These are phyloP conservation scores for Penaeus monodon DNA, from an alignment of 2,888 invertebrate species.

Conservation along the genomic window DNA sequence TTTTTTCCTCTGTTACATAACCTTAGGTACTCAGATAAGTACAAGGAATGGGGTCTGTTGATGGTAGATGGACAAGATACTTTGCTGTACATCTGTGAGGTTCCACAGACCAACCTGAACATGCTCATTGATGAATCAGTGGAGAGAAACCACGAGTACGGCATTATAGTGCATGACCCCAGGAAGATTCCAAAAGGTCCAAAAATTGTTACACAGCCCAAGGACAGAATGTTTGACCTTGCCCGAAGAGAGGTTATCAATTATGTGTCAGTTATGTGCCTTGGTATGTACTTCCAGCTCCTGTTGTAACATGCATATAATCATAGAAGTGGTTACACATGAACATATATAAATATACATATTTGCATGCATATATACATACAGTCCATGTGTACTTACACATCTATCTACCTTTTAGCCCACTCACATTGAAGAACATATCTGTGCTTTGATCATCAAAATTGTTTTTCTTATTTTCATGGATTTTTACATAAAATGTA, in stretches of 20 bases:
- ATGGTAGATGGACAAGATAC: constrained; percentile 83
- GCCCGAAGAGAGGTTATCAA: constrained; percentile 79
- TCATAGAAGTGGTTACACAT: background rate
- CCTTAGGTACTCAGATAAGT: constrained; percentile 69
- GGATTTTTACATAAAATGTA: background rate
- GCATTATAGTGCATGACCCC: constrained; percentile 84
- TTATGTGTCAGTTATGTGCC: constrained; percentile 79
- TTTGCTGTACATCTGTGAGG: constrained; percentile 87
- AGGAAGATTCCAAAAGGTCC: constrained; percentile 88
- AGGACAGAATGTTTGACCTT: constrained; percentile 85
- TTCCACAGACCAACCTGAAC: constrained; percentile 75
- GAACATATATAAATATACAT: too few relatives aligned
- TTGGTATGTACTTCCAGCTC: constrained; percentile 66
- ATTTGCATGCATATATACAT: too few relatives aligned
- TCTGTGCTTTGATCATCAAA: background rate
- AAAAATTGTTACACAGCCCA: constrained; percentile 87
- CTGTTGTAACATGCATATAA: background rate
- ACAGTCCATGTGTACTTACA: too few relatives aligned
- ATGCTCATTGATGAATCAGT: constrained; percentile 73
- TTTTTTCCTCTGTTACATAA: background rate
- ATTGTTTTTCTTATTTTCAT: background rate
- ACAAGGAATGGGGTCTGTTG: constrained; percentile 87
- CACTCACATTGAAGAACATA: too few relatives aligned
- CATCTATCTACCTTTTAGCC: too few relatives aligned
- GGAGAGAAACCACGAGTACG: constrained; percentile 86